Evolutionary conservation across 2,888 invertebrate genomes (phyloP).

Genomic region (Amblyteles armatorius): DNA sequence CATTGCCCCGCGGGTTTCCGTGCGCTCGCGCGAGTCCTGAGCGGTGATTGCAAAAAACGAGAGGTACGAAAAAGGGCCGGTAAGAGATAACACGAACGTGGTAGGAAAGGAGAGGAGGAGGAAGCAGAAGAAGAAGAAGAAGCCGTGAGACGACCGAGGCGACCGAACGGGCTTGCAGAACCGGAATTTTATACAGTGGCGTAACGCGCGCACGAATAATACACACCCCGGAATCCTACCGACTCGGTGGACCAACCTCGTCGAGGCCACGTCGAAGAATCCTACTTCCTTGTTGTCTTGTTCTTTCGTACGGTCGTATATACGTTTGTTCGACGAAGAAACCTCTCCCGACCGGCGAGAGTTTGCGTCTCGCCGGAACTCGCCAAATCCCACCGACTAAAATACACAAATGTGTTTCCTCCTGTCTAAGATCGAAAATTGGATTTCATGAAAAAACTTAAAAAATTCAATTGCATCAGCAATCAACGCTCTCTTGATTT

Average conservation of each 20-base stretch:
- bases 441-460: not conserved
- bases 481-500: not conserved
- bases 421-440: not conserved
- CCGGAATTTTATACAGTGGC: constrained; percentile 84
- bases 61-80: constrained; percentile 65
- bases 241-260: constrained; percentile 65
- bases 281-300: constrained; percentile 66
- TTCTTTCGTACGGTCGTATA: constrained; percentile 43
- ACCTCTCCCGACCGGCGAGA: not conserved
- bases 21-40: constrained; percentile 46
- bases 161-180: constrained; percentile 72
- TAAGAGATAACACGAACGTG: constrained; percentile 60
- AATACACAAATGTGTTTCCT: constrained; percentile 3
- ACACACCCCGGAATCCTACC: constrained; percentile 66
- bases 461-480: not conserved
- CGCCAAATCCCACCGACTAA: not conserved
- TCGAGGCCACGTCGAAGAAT: constrained; percentile 43
- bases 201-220: constrained; percentile 77
- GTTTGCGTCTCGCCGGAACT: not conserved
- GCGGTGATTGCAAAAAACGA: constrained; percentile 68
- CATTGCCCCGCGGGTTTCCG: constrained; percentile 34
- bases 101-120: constrained; percentile 31
- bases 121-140: constrained; percentile 26
- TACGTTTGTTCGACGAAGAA: constrained; percentile 27
- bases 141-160: constrained; percentile 49